These are phyloP conservation scores for Alloscopus bannaensis DNA, from an alignment of 2,888 invertebrate genomes.

Conservation along the genomic window DNA sequence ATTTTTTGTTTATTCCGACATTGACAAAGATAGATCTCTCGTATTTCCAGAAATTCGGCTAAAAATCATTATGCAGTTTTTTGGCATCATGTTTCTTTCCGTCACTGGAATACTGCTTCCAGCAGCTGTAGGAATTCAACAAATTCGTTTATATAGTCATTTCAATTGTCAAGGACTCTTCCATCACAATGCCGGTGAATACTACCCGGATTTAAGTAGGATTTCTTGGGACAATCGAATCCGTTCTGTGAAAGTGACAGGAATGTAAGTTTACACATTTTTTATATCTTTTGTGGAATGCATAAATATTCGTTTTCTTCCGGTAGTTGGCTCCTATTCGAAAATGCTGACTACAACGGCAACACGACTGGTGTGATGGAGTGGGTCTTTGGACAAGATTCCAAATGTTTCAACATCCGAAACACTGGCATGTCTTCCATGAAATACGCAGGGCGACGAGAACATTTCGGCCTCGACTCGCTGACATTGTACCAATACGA, in stretches of 20 bases:
- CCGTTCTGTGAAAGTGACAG: slow-evolving; percentile 45
- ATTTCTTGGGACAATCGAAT: slow-evolving; percentile 19
- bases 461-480: slow-evolving; percentile 51
- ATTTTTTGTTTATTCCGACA: too few species aligned
- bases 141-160: slow-evolving; percentile 33
- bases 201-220: not conserved
- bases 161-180: slow-evolving; percentile 6
- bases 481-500: slow-evolving; percentile 62
- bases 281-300: not conserved
- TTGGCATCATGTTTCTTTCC: too few species aligned
- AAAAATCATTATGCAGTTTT: too few species aligned
- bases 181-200: not conserved
- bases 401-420: slow-evolving; percentile 51
- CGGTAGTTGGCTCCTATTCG: slow-evolving; percentile 49
- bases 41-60: too few species aligned
- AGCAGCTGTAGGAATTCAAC: not conserved
- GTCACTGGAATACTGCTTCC: too few species aligned
- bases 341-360: slow-evolving; percentile 46
- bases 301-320: not conserved
- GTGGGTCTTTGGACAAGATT: slow-evolving; percentile 56
- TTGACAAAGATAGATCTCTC: too few species aligned
- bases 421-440: slow-evolving; percentile 44
- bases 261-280: slow-evolving; percentile 44
- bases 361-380: slow-evolving; percentile 51
- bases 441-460: slow-evolving; percentile 54